Evolutionary conservation across 2,888 invertebrate species (phyloP).

Genomic region (Leptopilina myrica): DNA sequence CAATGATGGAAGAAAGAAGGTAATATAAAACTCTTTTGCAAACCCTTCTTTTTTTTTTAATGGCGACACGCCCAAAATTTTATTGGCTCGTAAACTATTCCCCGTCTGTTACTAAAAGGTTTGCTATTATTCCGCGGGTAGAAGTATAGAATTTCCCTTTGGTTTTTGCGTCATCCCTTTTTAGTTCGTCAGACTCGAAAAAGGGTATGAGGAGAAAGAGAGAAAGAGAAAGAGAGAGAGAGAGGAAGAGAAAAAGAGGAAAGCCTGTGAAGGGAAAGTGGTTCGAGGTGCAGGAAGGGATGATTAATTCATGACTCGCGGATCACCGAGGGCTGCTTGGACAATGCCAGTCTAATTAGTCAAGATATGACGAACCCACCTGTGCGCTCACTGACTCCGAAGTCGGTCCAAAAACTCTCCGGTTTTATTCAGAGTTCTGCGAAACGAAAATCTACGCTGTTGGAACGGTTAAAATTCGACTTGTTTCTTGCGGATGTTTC

Average conservation of each 20-base stretch:
- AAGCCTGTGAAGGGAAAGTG: conserved; percentile 55
- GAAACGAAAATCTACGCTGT: not conserved
- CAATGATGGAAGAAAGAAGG: not conserved
- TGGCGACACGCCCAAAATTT: conserved; percentile 10
- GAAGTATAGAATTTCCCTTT: conserved; percentile 32
- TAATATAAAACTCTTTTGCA: conserved; percentile 14
- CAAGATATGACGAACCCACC: conserved; percentile 69
- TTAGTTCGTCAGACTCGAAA: conserved; percentile 4
- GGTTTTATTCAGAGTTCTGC: conserved; percentile 3
- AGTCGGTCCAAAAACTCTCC: conserved; percentile 12
- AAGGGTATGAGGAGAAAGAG: no score
- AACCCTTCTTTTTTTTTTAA: conserved; percentile 1
- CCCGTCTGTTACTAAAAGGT: conserved; percentile 25
- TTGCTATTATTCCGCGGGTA: conserved; percentile 10
- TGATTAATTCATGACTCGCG: conserved; percentile 70
- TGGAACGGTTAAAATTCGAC: no score
- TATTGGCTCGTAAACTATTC: conserved; percentile 19
- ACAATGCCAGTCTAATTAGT: conserved; percentile 70
- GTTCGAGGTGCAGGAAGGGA: conserved; percentile 61
- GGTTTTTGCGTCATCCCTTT: not conserved
- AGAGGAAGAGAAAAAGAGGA: conserved; percentile 32
- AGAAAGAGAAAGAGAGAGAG: conserved; percentile 46
- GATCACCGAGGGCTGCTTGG: conserved; percentile 62
- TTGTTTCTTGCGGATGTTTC: no score
- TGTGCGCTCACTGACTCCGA: conserved; percentile 49